phyloP scores from a whole-genome alignment of 2,113 vertebrate genomes.

The Leptobrachium ailaonicum region DNA sequence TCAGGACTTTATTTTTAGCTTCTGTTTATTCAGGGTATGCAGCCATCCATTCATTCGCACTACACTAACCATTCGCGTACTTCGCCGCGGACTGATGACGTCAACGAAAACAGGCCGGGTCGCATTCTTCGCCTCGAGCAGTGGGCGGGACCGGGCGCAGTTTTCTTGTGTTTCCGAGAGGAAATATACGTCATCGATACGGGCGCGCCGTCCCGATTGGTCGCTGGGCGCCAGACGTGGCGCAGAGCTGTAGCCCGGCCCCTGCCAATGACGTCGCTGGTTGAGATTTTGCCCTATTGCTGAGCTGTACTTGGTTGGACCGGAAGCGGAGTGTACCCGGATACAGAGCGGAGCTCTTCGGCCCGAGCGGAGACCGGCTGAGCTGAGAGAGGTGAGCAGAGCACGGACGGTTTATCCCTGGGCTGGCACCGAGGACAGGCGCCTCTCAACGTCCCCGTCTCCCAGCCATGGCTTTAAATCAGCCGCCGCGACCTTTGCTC shows the following conservation, averaged over 20 bases:
- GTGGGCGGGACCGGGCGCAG: neutral
- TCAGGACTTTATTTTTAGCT: no score
- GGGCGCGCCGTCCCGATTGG: slow-evolving; percentile 5
- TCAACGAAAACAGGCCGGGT: neutral
- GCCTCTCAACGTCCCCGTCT: neutral
- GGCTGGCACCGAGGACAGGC: no score
- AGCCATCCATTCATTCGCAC: no score
- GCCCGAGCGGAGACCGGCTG: neutral
- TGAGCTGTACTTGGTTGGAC: slow-evolving; percentile 47
- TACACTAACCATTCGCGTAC: neutral
- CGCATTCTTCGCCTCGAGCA: neutral
- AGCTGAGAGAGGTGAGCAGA: slow-evolving; percentile 25
- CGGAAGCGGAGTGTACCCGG: slow-evolving; percentile 30
- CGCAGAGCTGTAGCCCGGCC: neutral
- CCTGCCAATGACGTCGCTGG: neutral
- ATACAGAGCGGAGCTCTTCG: slow-evolving; percentile 28
- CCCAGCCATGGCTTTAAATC: no score
- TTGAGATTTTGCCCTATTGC: slow-evolving; percentile 5
- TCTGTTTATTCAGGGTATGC: no score
- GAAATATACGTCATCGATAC: neutral
- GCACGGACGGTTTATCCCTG: neutral
- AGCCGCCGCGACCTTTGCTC: no score
- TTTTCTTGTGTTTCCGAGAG: neutral
- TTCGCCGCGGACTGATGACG: neutral
- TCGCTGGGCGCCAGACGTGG: slow-evolving; percentile 14